Percentiles rank a stretch among this genome's conserved stretches.
Evolutionary conservation across 2,888 invertebrate species (phyloP).

Genomic region (Leucozona laternaria): DNA sequence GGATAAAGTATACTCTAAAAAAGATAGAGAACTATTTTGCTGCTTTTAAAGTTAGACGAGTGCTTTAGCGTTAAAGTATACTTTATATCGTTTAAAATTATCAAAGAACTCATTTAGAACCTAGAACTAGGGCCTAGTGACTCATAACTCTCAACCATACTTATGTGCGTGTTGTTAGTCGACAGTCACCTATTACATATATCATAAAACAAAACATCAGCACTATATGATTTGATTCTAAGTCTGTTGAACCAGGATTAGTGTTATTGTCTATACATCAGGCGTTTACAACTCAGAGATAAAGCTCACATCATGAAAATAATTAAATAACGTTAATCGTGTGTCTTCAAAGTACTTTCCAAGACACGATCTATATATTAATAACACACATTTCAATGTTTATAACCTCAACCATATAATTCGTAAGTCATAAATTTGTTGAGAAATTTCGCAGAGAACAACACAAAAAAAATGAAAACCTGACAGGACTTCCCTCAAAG

Average conservation of each 20-base stretch:
- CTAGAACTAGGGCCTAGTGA: neutral
- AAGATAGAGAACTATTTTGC: too few relatives aligned
- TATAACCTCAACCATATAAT: constrained; percentile 55
- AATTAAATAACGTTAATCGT: constrained; percentile 53
- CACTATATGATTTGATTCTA: neutral
- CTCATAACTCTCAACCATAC: too few relatives aligned
- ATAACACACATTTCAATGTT: constrained; percentile 50
- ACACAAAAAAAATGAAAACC: constrained; percentile 41
- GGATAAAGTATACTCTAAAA: too few relatives aligned
- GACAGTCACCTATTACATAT: neutral
- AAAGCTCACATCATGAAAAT: constrained; percentile 19
- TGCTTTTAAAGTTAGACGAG: too few relatives aligned
- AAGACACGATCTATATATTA: constrained; percentile 55
- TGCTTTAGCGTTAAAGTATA: too few relatives aligned
- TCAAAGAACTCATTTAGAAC: too few relatives aligned
- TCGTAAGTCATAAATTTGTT: constrained; percentile 59
- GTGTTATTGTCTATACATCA: neutral
- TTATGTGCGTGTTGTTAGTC: too few relatives aligned
- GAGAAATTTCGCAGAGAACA: neutral
- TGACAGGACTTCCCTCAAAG: constrained; percentile 70
- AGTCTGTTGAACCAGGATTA: neutral
- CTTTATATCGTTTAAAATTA: too few relatives aligned
- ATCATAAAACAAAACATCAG: neutral
- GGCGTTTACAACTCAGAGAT: neutral
- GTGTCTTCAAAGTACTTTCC: constrained; percentile 21